Evolutionary conservation across 2,113 vertebrate genomes (phyloP).

Genomic region (Rhizomys pruinosus): DNA sequence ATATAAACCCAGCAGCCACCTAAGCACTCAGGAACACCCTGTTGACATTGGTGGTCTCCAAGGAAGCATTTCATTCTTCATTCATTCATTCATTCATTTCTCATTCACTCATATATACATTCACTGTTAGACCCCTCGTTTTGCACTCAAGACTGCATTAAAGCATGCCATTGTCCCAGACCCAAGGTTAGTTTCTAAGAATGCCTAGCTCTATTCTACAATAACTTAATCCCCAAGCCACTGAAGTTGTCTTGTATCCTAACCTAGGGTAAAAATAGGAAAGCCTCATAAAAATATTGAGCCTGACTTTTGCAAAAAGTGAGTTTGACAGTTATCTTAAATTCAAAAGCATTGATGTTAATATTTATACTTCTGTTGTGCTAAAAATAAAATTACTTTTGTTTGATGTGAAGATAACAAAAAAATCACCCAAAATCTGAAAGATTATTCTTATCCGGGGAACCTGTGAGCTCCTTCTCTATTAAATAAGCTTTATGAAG

Average conservation of each 20-base stretch:
- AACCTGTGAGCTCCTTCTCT: no score
- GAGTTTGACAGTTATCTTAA: not conserved
- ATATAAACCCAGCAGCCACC: not conserved
- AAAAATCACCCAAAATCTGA: not conserved
- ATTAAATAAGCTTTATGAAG: no score
- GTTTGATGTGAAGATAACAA: not conserved
- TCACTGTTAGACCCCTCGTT: not conserved
- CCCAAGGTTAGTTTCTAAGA: not conserved
- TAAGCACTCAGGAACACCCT: accelerated
- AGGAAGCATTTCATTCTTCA: not conserved
- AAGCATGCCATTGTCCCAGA: not conserved
- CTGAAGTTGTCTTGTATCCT: not conserved
- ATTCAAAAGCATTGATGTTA: not conserved
- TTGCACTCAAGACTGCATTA: not conserved
- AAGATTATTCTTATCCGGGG: no score
- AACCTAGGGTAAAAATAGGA: not conserved
- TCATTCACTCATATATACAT: not conserved
- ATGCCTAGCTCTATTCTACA: not conserved
- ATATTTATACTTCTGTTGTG: not conserved
- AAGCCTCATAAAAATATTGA: not conserved
- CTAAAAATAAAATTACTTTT: not conserved
- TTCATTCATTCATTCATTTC: not conserved
- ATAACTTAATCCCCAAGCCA: not conserved
- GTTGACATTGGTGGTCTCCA: not conserved
- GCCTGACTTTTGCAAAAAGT: not conserved